Evolutionary conservation across 2,888 invertebrate genomes (phyloP).

Genomic region (Alloplasta piceator): DNA sequence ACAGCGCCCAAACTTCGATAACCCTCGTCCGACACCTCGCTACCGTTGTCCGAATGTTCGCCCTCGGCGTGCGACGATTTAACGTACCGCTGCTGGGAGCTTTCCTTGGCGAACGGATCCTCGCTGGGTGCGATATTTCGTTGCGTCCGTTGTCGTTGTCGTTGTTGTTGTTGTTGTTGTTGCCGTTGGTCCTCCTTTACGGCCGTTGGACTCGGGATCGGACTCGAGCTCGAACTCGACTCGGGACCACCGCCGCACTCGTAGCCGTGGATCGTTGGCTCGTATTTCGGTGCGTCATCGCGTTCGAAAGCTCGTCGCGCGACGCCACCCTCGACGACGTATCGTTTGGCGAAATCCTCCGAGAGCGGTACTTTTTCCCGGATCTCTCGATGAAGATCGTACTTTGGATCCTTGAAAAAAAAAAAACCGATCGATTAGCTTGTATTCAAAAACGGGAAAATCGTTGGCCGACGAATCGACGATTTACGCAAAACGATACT

Average conservation of each 20-base stretch:
- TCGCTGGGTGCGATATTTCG: slow-evolving; percentile 71
- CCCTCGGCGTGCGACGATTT: slow-evolving; percentile 79
- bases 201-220: slow-evolving; percentile 74
- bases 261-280: slow-evolving; percentile 80
- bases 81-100: slow-evolving; percentile 71
- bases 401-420: slow-evolving; percentile 75
- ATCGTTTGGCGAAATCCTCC: slow-evolving; percentile 79
- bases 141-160: slow-evolving; percentile 72
- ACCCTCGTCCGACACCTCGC: slow-evolving; percentile 93
- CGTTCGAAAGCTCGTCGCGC: slow-evolving; percentile 76
- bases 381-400: slow-evolving; percentile 74
- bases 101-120: slow-evolving; percentile 74
- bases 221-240: slow-evolving; percentile 77
- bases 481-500: too few relatives aligned
- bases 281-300: slow-evolving; percentile 79
- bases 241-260: slow-evolving; percentile 76
- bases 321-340: slow-evolving; percentile 80
- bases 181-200: slow-evolving; percentile 65
- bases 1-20: slow-evolving; percentile 91
- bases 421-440: background rate
- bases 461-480: too few relatives aligned
- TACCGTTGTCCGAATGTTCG: slow-evolving; percentile 88
- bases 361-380: slow-evolving; percentile 74
- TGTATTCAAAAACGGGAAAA: too few relatives aligned
- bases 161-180: slow-evolving; percentile 57